Conservation (phyloP, 2,888 invertebrate genomes). For the Eilema depressum region DNA sequence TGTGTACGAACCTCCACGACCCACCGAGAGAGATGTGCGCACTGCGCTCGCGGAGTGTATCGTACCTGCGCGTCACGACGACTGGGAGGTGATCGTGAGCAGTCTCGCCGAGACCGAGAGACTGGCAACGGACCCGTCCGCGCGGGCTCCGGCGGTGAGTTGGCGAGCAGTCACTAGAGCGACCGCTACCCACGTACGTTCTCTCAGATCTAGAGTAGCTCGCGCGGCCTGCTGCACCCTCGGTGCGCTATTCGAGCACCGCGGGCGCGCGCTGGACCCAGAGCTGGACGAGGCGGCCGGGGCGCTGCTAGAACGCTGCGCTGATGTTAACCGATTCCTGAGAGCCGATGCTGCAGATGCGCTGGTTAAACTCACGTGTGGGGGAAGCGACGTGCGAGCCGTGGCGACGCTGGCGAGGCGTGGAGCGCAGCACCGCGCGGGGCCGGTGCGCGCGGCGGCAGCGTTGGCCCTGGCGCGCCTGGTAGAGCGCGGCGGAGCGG, state of each 20-base stretch:
- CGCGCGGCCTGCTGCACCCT: constrained; percentile 94
- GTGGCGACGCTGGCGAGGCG: constrained; percentile 89
- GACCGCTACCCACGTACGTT: constrained; percentile 93
- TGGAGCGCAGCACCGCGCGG: constrained; percentile 94
- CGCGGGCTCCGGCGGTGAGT: constrained; percentile 90
- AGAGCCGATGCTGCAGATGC: constrained; percentile 95
- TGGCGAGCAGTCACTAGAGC: constrained; percentile 90
- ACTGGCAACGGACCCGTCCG: constrained; percentile 89
- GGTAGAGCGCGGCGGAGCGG: constrained; percentile 91
- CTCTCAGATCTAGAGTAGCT: constrained; percentile 97
- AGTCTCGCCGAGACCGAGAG: constrained; percentile 90
- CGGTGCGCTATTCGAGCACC: constrained; percentile 91
- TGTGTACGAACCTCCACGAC: constrained; percentile 51
- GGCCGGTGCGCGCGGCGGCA: constrained; percentile 94
- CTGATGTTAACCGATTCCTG: constrained; percentile 97
- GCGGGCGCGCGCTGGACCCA: constrained; percentile 87
- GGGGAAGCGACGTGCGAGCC: constrained; percentile 90
- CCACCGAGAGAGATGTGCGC: constrained; percentile 72
- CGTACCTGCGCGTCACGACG: constrained; percentile 88
- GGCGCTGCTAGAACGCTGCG: constrained; percentile 94
- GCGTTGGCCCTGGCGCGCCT: constrained; percentile 92
- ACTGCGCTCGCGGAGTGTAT: constrained; percentile 76
- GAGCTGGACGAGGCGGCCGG: constrained; percentile 95
- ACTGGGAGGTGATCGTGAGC: constrained; percentile 93
- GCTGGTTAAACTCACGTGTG: constrained; percentile 93